Conservation (phyloP, 1,140 invertebrate genomes). For the Hylyphantes graminicola region DNA sequence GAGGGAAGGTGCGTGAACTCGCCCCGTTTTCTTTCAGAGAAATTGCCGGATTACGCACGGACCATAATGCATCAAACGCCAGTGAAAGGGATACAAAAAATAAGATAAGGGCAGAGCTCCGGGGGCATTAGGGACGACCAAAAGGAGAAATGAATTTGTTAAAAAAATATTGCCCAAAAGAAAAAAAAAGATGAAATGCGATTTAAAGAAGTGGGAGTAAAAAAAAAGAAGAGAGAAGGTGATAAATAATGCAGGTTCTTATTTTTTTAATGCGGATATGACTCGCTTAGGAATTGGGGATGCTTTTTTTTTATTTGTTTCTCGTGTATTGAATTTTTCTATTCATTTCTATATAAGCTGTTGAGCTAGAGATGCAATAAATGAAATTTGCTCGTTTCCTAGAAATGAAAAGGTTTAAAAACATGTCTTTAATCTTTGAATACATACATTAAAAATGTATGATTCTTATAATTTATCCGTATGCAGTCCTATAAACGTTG, state of each 20-base stretch:
- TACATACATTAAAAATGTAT: no score
- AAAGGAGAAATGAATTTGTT: constrained; percentile 32
- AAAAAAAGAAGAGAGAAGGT: constrained; percentile 15
- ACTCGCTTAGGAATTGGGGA: constrained; percentile 8
- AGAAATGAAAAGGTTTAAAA: no score
- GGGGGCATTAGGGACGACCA: constrained; percentile 34
- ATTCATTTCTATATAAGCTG: no score
- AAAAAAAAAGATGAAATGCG: constrained; percentile 12
- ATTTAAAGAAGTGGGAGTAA: constrained; percentile 30
- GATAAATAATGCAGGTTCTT: constrained; percentile 27
- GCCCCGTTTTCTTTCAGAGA: constrained; percentile 42
- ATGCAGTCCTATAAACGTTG: no score
- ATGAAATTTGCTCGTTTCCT: no score
- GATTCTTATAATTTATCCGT: no score
- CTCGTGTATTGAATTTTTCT: neutral
- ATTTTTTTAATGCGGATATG: constrained; percentile 15
- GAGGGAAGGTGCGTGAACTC: constrained; percentile 19
- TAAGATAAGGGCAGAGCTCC: neutral
- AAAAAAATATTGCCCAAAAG: constrained; percentile 7
- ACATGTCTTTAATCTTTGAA: no score
- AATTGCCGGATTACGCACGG: constrained; percentile 47
- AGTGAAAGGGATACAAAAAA: constrained; percentile 18
- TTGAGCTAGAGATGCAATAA: no score
- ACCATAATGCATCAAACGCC: constrained; percentile 45
- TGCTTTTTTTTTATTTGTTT: neutral